These are phyloP conservation scores for Cotesia typhae DNA, from an alignment of 1,140 invertebrate species.

Conservation along the genomic window DNA sequence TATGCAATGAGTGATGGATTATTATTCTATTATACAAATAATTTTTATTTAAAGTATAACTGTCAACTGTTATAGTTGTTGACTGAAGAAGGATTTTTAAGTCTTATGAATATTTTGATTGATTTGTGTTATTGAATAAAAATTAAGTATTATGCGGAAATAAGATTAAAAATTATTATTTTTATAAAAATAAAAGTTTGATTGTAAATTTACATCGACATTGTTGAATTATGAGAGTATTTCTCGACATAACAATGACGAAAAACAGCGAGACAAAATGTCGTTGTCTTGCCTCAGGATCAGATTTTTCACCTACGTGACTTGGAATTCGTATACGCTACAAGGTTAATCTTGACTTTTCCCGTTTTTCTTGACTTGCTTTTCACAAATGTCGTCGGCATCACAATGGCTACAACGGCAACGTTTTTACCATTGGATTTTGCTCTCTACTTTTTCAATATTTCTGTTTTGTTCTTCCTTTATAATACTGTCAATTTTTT, in stretches of 20 bases:
- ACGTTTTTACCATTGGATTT: slow-evolving; percentile 1
- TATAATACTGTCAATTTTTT: neutral
- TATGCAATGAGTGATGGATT: too few relatives aligned
- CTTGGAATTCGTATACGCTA: slow-evolving; percentile 19
- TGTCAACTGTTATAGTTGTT: too few relatives aligned
- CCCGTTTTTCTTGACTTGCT: slow-evolving; percentile 8
- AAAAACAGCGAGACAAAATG: slow-evolving; percentile 15
- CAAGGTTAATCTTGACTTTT: slow-evolving; percentile 24
- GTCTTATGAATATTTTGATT: too few relatives aligned
- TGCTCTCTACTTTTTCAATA: neutral
- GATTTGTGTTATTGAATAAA: too few relatives aligned
- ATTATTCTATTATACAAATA: too few relatives aligned
- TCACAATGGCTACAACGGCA: neutral
- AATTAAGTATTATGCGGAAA: too few relatives aligned
- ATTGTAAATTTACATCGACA: too few relatives aligned
- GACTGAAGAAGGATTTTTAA: too few relatives aligned
- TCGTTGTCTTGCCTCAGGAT: slow-evolving; percentile 22
- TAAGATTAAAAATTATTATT: too few relatives aligned
- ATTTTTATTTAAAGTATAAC: too few relatives aligned
- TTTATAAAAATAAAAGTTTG: neutral
- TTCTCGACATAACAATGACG: neutral
- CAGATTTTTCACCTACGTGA: slow-evolving; percentile 29
- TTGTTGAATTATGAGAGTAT: neutral
- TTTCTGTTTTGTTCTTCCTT: neutral
- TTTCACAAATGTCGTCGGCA: neutral